Conservation (phyloP, 2,888 invertebrate genomes). For the Hypercompe scribonia region DNA sequence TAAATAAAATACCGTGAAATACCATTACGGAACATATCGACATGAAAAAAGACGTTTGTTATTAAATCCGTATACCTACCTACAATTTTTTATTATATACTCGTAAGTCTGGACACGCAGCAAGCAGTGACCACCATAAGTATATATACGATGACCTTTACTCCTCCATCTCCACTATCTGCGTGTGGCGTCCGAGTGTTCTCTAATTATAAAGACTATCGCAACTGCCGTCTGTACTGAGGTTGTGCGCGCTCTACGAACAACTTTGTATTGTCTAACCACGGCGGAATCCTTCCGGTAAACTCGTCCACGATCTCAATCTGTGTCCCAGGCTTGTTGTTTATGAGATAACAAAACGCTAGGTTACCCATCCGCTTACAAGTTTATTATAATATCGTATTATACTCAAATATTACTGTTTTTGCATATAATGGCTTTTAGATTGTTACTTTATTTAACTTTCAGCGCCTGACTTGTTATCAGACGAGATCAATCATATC, state of each 20-base stretch:
- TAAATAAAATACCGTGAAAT: not conserved
- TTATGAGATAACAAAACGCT: slow-evolving; percentile 35
- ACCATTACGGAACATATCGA: not conserved
- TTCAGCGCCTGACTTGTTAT: not conserved
- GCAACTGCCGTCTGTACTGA: slow-evolving; percentile 57
- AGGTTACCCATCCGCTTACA: slow-evolving; percentile 22
- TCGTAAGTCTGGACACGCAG: not conserved
- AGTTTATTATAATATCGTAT: not conserved
- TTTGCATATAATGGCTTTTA: not conserved
- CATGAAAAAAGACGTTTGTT: not conserved
- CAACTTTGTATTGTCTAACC: slow-evolving; percentile 68
- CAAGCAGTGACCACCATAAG: not conserved
- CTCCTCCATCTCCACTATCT: slow-evolving; percentile 52
- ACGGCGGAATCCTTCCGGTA: slow-evolving; percentile 69
- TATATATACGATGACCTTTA: slow-evolving; percentile 20
- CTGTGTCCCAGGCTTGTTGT: slow-evolving; percentile 56
- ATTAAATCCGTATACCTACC: not conserved
- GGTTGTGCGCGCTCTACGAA: slow-evolving; percentile 63
- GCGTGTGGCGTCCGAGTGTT: slow-evolving; percentile 56
- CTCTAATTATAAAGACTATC: slow-evolving; percentile 80
- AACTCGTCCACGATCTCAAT: slow-evolving; percentile 68
- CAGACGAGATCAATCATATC: not conserved
- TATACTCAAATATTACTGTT: not conserved
- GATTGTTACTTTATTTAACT: not conserved
- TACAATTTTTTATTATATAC: not conserved